These are phyloP conservation scores for Sinosuthora webbiana DNA, from an alignment of 2,113 vertebrate genomes.

Conservation along the genomic window DNA sequence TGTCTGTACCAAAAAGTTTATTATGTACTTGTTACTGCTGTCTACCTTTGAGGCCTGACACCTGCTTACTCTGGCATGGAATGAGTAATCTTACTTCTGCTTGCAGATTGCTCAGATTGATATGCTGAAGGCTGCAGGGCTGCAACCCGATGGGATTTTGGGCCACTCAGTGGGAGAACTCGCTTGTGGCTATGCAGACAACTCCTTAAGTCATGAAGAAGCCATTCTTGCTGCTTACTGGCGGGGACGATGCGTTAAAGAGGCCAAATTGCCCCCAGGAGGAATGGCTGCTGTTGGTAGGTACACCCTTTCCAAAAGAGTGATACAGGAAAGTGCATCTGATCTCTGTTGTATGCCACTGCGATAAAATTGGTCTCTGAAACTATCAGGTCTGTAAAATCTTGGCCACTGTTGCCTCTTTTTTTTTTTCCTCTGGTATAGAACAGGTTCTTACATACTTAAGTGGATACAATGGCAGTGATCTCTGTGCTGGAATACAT, in stretches of 20 bases:
- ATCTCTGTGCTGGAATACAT: background rate
- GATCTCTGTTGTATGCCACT: background rate
- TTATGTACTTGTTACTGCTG: background rate
- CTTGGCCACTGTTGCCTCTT: background rate
- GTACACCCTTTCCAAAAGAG: background rate
- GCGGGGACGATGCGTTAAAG: conserved; percentile 91
- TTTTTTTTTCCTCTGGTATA: background rate
- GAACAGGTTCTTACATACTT: background rate
- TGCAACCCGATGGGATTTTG: conserved; percentile 89
- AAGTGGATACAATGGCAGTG: background rate
- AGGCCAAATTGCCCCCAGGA: conserved; percentile 84
- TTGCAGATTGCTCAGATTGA: conserved; percentile 91
- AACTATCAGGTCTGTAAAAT: background rate
- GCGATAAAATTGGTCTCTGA: background rate
- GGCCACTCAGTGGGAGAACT: conserved; percentile 95
- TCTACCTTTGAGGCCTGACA: background rate
- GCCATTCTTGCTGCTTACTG: conserved; percentile 89
- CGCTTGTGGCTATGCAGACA: conserved; percentile 93
- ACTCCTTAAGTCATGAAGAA: conserved; percentile 86
- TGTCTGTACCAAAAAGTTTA: background rate
- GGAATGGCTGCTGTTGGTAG: conserved; percentile 96
- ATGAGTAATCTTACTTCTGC: background rate
- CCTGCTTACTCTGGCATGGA: background rate
- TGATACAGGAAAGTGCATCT: background rate
- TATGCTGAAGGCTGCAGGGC: conserved; percentile 83